Evolutionary conservation across 2,797 vertebrate genomes (phyloP).

Genomic region (Moxostoma hubbsi): DNA sequence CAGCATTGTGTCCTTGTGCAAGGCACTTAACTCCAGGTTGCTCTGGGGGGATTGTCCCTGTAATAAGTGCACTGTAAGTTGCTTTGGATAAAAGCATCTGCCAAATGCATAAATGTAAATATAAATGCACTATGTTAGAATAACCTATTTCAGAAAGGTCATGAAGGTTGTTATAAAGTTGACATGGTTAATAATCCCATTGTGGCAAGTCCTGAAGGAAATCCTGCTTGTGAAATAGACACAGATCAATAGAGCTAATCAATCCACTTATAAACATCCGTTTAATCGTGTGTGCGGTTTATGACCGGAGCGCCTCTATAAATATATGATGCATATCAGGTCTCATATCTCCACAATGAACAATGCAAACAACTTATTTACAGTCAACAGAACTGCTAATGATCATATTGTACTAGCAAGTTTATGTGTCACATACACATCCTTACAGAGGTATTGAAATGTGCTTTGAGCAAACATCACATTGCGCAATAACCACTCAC

Average conservation of each 20-base stretch:
- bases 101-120: too few relatives aligned
- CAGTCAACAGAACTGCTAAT: not conserved
- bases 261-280: conserved; percentile 48
- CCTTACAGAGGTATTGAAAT: not conserved
- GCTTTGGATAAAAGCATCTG: too few relatives aligned
- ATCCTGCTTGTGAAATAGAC: conserved; percentile 46
- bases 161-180: not conserved
- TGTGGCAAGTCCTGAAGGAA: conserved; percentile 5
- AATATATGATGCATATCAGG: not conserved
- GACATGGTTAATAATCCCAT: not conserved
- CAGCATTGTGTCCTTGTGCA: too few relatives aligned
- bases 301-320: not conserved
- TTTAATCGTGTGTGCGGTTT: conserved; percentile 51
- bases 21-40: too few relatives aligned
- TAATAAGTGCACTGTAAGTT: too few relatives aligned
- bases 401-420: not conserved
- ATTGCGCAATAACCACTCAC: not conserved
- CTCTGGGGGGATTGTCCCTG: too few relatives aligned
- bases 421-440: not conserved
- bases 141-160: not conserved
- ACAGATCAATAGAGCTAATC: conserved; percentile 52
- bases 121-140: too few relatives aligned
- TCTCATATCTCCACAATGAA: not conserved
- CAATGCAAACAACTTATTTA: not conserved
- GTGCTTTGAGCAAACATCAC: too few relatives aligned